phyloP scores from a whole-genome alignment of 2,113 vertebrate species.

The Copsychus sechellarum region DNA sequence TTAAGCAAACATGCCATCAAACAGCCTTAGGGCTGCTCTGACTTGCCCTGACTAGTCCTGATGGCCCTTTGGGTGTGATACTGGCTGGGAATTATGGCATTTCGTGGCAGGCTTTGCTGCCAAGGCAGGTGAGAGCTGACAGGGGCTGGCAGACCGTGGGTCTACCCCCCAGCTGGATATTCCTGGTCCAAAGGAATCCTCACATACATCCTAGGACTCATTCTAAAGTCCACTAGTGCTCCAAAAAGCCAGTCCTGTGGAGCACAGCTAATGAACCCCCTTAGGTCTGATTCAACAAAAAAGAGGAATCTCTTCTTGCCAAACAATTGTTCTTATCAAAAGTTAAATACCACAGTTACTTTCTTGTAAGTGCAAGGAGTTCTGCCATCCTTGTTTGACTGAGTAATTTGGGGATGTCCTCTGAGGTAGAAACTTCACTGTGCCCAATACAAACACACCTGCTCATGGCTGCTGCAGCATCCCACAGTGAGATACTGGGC shows the following conservation, averaged over 20 bases:
- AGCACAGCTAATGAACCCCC: neutral
- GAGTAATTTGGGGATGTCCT: neutral
- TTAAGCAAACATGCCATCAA: neutral
- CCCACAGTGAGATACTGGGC: neutral
- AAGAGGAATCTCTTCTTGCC: neutral
- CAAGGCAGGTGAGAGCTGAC: neutral
- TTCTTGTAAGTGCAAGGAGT: neutral
- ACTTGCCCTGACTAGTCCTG: neutral
- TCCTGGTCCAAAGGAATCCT: neutral
- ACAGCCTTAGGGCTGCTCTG: neutral
- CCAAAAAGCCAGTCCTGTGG: neutral
- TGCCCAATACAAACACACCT: neutral
- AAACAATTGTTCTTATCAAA: neutral
- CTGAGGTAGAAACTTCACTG: neutral
- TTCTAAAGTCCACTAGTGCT: neutral
- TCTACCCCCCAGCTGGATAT: neutral
- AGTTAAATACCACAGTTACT: neutral
- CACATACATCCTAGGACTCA: neutral
- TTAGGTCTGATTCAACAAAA: neutral
- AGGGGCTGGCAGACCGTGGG: neutral
- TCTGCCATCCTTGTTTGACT: neutral
- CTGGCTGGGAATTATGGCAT: constrained; percentile 26
- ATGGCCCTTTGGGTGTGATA: neutral
- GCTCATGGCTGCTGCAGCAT: neutral
- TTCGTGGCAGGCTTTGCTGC: neutral